Evolutionary conservation across 1,140 invertebrate genomes (phyloP).

Genomic region (Stegodyphus mimosarum): DNA sequence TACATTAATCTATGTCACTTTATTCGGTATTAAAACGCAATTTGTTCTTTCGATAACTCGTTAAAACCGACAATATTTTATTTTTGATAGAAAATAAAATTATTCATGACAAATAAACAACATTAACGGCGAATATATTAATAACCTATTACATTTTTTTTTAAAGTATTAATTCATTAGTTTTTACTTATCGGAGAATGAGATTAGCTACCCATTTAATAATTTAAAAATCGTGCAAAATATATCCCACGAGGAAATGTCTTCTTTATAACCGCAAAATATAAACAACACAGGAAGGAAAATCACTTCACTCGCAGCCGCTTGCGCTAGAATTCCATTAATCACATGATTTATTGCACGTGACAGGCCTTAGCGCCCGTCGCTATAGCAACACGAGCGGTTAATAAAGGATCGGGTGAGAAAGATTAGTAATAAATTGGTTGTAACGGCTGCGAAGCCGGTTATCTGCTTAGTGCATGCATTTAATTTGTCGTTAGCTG

Average conservation of each 20-base stretch:
- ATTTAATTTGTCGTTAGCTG: constrained; percentile 58
- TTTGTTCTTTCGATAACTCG: too few species aligned
- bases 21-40: too few species aligned
- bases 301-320: constrained; percentile 21
- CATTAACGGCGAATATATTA: too few species aligned
- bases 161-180: too few species aligned
- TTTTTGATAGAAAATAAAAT: too few species aligned
- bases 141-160: too few species aligned
- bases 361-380: constrained; percentile 34
- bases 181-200: too few species aligned
- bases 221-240: too few species aligned
- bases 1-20: too few species aligned
- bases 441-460: constrained; percentile 51
- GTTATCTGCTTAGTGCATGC: constrained; percentile 53
- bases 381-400: constrained; percentile 33
- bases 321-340: constrained; percentile 31
- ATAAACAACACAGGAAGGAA: constrained; percentile 17
- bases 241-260: neutral
- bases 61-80: too few species aligned
- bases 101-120: too few species aligned
- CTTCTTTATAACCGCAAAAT: neutral
- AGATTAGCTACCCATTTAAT: too few species aligned
- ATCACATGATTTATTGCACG: constrained; percentile 55
- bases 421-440: constrained; percentile 61
- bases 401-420: constrained; percentile 55